A percentile compares a stretch with the other conserved stretches of the same genome.
These are phyloP conservation scores for Cephus pygmeus DNA, from an alignment of 2,888 invertebrate genomes.

Conservation along the genomic window DNA sequence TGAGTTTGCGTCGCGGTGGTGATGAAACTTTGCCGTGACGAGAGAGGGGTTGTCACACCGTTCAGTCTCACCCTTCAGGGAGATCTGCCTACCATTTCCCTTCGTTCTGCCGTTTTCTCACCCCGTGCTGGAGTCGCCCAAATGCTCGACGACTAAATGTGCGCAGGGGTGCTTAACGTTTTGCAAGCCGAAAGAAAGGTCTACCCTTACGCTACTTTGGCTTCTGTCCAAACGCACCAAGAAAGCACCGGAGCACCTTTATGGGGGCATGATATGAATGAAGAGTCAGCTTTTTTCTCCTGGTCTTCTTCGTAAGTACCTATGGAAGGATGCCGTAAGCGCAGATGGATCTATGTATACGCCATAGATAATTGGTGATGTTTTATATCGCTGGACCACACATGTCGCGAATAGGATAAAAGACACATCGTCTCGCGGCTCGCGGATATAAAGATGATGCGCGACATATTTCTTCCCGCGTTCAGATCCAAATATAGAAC, in stretches of 20 bases:
- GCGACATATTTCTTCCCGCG: conserved; percentile 58
- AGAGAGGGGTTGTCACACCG: conserved; percentile 59
- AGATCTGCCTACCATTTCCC: conserved; percentile 14
- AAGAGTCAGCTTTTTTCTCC: not conserved
- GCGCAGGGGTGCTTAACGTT: not conserved
- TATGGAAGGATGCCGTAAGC: not conserved
- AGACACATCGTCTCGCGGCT: conserved; percentile 36
- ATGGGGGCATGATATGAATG: not conserved
- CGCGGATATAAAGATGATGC: conserved; percentile 34
- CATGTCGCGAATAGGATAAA: conserved; percentile 42
- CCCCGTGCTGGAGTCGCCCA: conserved; percentile 13
- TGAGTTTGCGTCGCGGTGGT: conserved; percentile 62
- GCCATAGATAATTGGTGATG: conserved; percentile 12
- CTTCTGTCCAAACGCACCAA: not conserved
- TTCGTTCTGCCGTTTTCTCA: conserved; percentile 22
- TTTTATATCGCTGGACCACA: conserved; percentile 31
- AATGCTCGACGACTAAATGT: not conserved
- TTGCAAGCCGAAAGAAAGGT: not conserved
- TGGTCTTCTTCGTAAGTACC: not conserved
- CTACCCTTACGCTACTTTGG: not conserved
- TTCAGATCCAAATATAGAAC: conserved; percentile 44
- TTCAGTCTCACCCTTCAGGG: conserved; percentile 34
- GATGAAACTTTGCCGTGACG: conserved; percentile 66
- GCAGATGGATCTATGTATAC: not conserved
- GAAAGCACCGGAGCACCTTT: not conserved